These are phyloP conservation scores for Menidia menidia DNA, from an alignment of 2,797 vertebrate genomes.

Conservation along the genomic window DNA sequence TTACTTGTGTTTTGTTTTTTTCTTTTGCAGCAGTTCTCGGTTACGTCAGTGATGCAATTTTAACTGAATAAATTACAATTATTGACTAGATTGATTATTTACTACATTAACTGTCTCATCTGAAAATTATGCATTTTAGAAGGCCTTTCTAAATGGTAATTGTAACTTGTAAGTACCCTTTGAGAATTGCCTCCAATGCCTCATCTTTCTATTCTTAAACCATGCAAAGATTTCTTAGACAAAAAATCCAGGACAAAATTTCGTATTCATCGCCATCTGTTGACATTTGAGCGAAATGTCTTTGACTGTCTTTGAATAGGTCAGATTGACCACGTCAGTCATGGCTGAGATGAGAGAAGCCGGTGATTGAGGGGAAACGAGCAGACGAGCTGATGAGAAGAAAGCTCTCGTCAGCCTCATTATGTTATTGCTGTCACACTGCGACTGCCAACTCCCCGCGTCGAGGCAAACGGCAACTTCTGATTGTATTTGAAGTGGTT, in stretches of 20 bases:
- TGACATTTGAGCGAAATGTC: constrained; percentile 58
- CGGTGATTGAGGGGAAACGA: constrained; percentile 31
- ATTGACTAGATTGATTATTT: too few relatives aligned
- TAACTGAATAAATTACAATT: background rate
- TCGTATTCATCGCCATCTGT: constrained; percentile 51
- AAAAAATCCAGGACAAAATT: constrained; percentile 1
- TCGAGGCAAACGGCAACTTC: constrained; percentile 34
- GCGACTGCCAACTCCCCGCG: constrained; percentile 26
- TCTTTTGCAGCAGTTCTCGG: background rate
- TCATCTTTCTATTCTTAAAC: background rate
- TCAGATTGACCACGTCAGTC: constrained; percentile 57
- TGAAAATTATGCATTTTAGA: too few relatives aligned
- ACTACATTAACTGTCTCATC: too few relatives aligned
- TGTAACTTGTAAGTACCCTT: background rate
- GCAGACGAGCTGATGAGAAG: constrained; percentile 18
- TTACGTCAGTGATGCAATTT: background rate
- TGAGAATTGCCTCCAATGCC: background rate
- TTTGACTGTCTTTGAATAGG: constrained; percentile 22
- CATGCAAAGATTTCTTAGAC: background rate
- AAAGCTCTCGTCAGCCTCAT: constrained; percentile 47
- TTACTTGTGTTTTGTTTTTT: background rate
- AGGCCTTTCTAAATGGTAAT: too few relatives aligned
- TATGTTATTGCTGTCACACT: constrained; percentile 52
- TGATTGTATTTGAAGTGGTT: constrained; percentile 47
- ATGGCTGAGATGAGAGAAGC: constrained; percentile 38